Evolutionary conservation across 2,888 invertebrate genomes (phyloP), one percentile per base, ranked within the genome.

Genomic region (Dioctria linearis): DNA sequence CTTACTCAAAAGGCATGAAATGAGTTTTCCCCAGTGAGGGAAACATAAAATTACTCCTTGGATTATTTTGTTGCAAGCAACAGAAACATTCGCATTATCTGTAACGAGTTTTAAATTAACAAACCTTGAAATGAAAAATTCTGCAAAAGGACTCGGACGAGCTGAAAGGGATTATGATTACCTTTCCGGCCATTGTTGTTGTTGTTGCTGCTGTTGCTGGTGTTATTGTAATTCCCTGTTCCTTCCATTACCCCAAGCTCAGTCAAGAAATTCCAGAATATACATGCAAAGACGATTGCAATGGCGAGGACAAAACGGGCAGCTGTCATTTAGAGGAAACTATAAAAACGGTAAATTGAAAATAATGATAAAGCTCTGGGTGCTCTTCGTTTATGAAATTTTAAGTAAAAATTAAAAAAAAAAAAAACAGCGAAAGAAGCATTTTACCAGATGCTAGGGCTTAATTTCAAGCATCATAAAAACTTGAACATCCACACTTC

Each of bases 61-160:
- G 71, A 71, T 71, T 71, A 71, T 71, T 71, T 71, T 54, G 40
- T 40, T 54, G 71, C 71, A 25, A 37, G 8, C 39, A 42, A 71
- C 37, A 51, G 67, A 71, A 71, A 71, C 71, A 39, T 54, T 54
- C 71, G 40, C 71, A 71, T 71, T 71, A 71, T 71, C 54, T 71
- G 71, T 71, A 71, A 71, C 71, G 71, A 71, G 71, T 71, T 71
- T 71, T 71, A 71, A 71, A 71, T 71, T 71, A 71, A 71, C 71
- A 71, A 71, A 71, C 51, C 71, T 71, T 71, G 71, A 71, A 71
- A 71, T 71, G 71, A 71, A 71, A 71, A 54, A 54, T 51, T 59
- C 11, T 54, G 8, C 37, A 3, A 71, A 71, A 71, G 71, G 54
- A 71, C 54, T 71, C 54, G n/a, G n/a, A n/a, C n/a, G 54, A 39